Evolutionary conservation across 2,888 invertebrate species (phyloP).

Genomic region (Watsonalla binaria): DNA sequence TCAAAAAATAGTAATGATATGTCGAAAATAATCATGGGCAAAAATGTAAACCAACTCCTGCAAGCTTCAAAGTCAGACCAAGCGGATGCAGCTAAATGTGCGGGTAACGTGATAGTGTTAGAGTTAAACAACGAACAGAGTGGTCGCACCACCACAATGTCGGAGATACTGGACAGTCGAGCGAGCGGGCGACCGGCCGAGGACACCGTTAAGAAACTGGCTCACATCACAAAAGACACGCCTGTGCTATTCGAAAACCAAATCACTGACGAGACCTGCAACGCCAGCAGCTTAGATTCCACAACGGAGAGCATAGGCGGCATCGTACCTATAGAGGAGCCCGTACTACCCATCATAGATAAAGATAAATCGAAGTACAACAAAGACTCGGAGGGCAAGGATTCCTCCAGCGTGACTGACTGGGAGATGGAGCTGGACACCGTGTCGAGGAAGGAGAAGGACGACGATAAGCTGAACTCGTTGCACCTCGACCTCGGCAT

Average conservation of each 20-base stretch:
- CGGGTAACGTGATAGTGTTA: constrained; percentile 69
- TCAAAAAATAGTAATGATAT: constrained; percentile 70
- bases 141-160: constrained; percentile 67
- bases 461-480: constrained; percentile 67
- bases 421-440: constrained; percentile 82
- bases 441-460: constrained; percentile 63
- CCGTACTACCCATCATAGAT: constrained; percentile 41
- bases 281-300: constrained; percentile 66
- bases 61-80: constrained; percentile 64
- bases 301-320: constrained; percentile 58
- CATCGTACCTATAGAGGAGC: constrained; percentile 48
- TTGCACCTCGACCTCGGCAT: constrained; percentile 70
- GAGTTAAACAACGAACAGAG: constrained; percentile 71
- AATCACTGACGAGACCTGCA: constrained; percentile 59
- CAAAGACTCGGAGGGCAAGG: constrained; percentile 55
- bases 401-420: constrained; percentile 69
- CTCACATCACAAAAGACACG: constrained; percentile 77
- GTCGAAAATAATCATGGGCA: constrained; percentile 75
- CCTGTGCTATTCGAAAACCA: constrained; percentile 72
- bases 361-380: constrained; percentile 45
- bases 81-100: constrained; percentile 48
- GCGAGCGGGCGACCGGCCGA: constrained; percentile 25
- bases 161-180: constrained; percentile 67
- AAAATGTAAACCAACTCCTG: constrained; percentile 68
- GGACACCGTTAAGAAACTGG: constrained; percentile 38